These are phyloP conservation scores for Anarhynchus alexandrinus DNA, from an alignment of 2,113 vertebrate genomes.

Conservation along the genomic window DNA sequence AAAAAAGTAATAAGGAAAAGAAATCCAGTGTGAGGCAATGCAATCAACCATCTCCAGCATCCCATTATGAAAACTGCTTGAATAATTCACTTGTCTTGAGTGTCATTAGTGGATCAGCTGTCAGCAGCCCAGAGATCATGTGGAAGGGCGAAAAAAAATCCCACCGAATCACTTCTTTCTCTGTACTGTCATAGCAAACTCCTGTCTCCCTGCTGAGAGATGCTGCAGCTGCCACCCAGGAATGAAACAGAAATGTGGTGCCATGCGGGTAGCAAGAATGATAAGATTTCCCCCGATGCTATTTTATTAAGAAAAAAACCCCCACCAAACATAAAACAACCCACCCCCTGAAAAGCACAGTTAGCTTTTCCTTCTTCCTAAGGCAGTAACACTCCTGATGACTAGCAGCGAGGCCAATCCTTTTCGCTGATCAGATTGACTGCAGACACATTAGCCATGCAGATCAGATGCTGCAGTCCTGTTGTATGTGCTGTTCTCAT, in stretches of 20 bases:
- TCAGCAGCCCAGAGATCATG: neutral
- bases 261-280: neutral
- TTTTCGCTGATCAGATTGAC: neutral
- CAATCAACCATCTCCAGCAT: conserved; percentile 11
- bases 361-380: neutral
- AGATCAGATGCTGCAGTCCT: neutral
- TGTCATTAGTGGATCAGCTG: neutral
- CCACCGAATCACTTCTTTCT: neutral
- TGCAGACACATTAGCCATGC: neutral
- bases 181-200: neutral
- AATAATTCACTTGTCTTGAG: conserved; percentile 59
- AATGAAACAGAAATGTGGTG: neutral
- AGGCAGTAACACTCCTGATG: neutral
- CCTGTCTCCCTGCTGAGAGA: neutral
- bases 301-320: neutral
- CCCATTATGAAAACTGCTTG: conserved; percentile 26
- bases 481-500: neutral
- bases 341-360: neutral
- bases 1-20: conserved; percentile 20
- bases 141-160: neutral
- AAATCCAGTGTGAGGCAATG: neutral
- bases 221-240: neutral
- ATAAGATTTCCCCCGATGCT: neutral
- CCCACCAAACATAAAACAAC: neutral
- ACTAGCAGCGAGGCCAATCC: neutral